Conservation (phyloP, 2,113 vertebrate genomes). For the Paramisgurnus dabryanus region DNA sequence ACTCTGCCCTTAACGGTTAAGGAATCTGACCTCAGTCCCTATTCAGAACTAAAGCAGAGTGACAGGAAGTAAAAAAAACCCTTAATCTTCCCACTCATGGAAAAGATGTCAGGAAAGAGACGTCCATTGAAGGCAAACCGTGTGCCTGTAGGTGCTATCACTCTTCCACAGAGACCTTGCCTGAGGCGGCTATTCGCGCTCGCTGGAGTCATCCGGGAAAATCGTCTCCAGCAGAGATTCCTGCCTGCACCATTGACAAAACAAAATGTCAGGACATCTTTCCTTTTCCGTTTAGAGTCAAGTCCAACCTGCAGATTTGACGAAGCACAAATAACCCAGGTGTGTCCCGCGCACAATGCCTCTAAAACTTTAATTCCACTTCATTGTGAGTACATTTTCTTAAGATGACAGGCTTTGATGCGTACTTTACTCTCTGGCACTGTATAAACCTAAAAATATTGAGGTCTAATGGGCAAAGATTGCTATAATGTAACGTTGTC, state of each 20-base stretch:
- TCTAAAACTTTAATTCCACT: slow-evolving; percentile 71
- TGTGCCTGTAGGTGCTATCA: slow-evolving; percentile 40
- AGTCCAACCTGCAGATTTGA: slow-evolving; percentile 57
- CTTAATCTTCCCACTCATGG: slow-evolving; percentile 58
- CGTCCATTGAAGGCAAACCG: slow-evolving; percentile 21
- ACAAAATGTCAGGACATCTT: slow-evolving; percentile 60
- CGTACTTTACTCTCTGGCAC: slow-evolving; percentile 31
- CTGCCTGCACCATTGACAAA: slow-evolving; percentile 30
- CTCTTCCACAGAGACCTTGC: slow-evolving; percentile 38
- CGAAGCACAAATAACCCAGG: slow-evolving; percentile 68
- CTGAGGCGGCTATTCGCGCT: slow-evolving; percentile 53
- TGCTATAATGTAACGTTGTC: slow-evolving; percentile 35
- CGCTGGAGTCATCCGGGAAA: slow-evolving; percentile 49
- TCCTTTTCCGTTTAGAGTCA: slow-evolving; percentile 60
- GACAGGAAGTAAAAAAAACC: slow-evolving; percentile 38
- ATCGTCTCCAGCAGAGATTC: slow-evolving; percentile 56
- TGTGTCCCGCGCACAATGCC: slow-evolving; percentile 49
- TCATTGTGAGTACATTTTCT: slow-evolving; percentile 66
- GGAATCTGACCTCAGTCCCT: slow-evolving; percentile 30
- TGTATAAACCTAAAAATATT: slow-evolving; percentile 36
- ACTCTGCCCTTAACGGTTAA: slow-evolving; percentile 2
- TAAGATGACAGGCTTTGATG: slow-evolving; percentile 33
- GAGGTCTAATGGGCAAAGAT: slow-evolving; percentile 39
- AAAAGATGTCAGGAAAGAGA: slow-evolving; percentile 10
- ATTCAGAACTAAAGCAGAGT: slow-evolving; percentile 22